Evolutionary conservation across 2,113 vertebrate genomes (phyloP), one percentile per base, ranked within the genome.

Genomic region (Phainopepla nitens): DNA sequence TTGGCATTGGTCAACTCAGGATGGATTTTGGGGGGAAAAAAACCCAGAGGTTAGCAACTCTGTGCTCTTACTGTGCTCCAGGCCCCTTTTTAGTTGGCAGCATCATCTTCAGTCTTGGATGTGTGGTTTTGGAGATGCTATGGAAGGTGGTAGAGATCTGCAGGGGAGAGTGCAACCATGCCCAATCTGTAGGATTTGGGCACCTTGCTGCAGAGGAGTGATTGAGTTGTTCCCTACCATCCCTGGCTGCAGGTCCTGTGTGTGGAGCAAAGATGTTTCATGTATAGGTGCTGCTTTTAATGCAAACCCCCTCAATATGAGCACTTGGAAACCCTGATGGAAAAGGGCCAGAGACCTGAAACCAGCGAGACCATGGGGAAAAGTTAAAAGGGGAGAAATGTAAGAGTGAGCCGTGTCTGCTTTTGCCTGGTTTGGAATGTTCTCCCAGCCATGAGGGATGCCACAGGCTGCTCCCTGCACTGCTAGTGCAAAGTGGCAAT

Each of bases 351-450:
- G 56, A 75, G 31, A 71, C n/a, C 70, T 72, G 44, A 71, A 61
- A 72, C 21, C 45, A 19, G 24, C 0, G 0, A 64, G 15, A 10
- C 29, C 28, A 3, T 1, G 13, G 77, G 62, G 36, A 70, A 47
- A 62, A 75, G 15, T 45, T 71, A 54, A 69, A 69, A 15, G 9
- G 23, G 8, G 10, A 13, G 14, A 71, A 21, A 62, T 8, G 5
- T 53, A 22, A 78, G 60, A 70, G 42, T 0, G 3, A 80, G 28
- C 21, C 58, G 33, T 76, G 10, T 51, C 51, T 82, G 61, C 51
- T 75, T 58, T 78, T 39, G 31, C 24, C 39, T 49, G 57, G 10
- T 60, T 47, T 69, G 53, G 66, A 77, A 25, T 53, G 51, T 57
- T 72, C 49, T 90, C 27, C 18, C 36, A 31, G 17, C 33, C 35